These are phyloP conservation scores for Cossypha heuglini DNA, from an alignment of 2,797 vertebrate genomes.

Conservation along the genomic window DNA sequence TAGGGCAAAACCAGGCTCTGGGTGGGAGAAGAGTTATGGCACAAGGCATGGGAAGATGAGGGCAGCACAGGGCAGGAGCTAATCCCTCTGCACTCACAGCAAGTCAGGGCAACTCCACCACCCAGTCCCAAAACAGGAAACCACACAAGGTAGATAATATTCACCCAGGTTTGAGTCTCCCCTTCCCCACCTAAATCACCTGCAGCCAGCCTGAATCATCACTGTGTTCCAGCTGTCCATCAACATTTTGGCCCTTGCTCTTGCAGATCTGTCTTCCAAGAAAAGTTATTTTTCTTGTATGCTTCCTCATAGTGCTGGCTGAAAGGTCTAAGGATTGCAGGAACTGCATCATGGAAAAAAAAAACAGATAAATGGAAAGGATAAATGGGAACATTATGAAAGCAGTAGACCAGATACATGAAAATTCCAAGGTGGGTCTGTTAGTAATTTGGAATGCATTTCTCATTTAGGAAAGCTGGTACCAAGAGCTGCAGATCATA, in stretches of 20 bases:
- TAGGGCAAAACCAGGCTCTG: neutral
- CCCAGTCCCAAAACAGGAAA: neutral
- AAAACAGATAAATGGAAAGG: neutral
- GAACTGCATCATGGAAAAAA: neutral
- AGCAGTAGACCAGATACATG: neutral
- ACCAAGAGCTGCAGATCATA: neutral
- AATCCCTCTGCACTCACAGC: neutral
- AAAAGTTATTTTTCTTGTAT: neutral
- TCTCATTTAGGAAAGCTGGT: neutral
- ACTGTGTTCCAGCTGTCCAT: neutral
- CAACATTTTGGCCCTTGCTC: neutral
- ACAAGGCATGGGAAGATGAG: neutral
- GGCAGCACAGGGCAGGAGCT: neutral
- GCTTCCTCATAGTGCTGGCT: neutral
- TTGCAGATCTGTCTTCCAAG: accelerated
- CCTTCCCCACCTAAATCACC: neutral
- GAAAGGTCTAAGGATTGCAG: neutral
- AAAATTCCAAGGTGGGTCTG: neutral
- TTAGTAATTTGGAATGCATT: neutral
- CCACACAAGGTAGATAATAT: neutral
- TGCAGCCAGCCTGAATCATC: neutral
- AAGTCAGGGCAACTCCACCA: neutral
- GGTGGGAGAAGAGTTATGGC: neutral
- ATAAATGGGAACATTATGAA: neutral
- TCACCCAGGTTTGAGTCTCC: neutral